Base-by-base conservation (phyloP, 64 coral and sea anemone genomes). In the Stylophora pistillata region DNA sequence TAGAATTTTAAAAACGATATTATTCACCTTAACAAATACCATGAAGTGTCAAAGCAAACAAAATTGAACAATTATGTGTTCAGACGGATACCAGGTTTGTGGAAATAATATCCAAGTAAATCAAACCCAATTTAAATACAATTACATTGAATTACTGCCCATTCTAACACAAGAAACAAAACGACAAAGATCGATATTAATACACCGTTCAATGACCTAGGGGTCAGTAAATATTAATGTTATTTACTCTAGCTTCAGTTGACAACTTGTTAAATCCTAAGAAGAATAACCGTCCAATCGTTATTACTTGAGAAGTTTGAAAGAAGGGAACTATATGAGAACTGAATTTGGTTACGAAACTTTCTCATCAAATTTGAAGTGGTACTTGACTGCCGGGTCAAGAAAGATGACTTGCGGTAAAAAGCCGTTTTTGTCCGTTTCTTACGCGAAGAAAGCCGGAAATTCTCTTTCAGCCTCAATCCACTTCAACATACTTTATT, bases 141-240 rank as follows among this genome's bases (percentile, higher is more conserved):
- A 61, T 79, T 79, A 79, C 59, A 79, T 27, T 79, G 31, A 58
- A 79, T n/a, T 23, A 54, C 76, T 30, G 4, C 16, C 7, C 37
- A 4, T 47, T 47, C 37, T 47, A 47, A 4, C 37, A 47, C 37
- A 47, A 5, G 18, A 76, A 76, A 33, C 17, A 18, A 11, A 60
- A 9, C 30, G 28, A 15, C 75, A 12, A 28, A 57, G 26, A 47
- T 25, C 47, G 20, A 21, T 68, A 11, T 68, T 68, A 68, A 68
- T 0, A 68, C 64, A 20, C 26, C 23, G 52, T 14, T 25, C 26
- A 9, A 9, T 54, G 73, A 52, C 41, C 33, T 23, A 76, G 30
- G n/a, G 73, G 34, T 76, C 73, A 76, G 33, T 76, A 53, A 52
- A 76, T 52, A 26, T 78, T 5, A 56, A 56, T 78, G 9, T 26